A percentile compares a stretch with the other conserved stretches of the same genome.
These are phyloP conservation scores for Drosophila quinaria DNA, from an alignment of 2,888 invertebrate species.

Conservation along the genomic window DNA sequence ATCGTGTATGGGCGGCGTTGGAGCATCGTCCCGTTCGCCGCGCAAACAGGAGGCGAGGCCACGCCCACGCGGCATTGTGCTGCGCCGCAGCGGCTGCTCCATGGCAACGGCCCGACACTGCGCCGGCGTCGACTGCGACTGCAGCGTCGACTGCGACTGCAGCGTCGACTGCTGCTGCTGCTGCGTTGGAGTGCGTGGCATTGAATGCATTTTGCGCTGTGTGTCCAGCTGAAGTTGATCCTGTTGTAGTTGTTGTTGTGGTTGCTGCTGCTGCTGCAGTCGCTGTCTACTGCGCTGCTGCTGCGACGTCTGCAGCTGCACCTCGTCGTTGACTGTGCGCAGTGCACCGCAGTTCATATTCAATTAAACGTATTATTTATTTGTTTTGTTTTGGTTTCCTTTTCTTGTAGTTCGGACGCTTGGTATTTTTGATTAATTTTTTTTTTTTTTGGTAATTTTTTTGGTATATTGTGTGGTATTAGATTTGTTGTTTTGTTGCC, in stretches of 20 bases:
- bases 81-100: slow-evolving; percentile 77
- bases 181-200: slow-evolving; percentile 64
- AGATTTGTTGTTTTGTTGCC: slow-evolving; percentile 15
- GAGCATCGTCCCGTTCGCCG: slow-evolving; percentile 85
- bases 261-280: slow-evolving; percentile 28
- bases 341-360: slow-evolving; percentile 85
- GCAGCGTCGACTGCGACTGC: slow-evolving; percentile 19
- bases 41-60: slow-evolving; percentile 85
- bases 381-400: slow-evolving; percentile 11
- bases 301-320: slow-evolving; percentile 57
- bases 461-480: slow-evolving; percentile 48
- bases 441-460: slow-evolving; percentile 49
- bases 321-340: slow-evolving; percentile 81
- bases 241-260: slow-evolving; percentile 31
- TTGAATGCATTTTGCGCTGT: slow-evolving; percentile 67
- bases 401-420: slow-evolving; percentile 23
- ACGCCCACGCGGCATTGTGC: slow-evolving; percentile 85
- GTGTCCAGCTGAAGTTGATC: slow-evolving; percentile 38
- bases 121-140: slow-evolving; percentile 33
- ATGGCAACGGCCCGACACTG: slow-evolving; percentile 51
- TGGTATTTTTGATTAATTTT: slow-evolving; percentile 8
- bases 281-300: slow-evolving; percentile 39
- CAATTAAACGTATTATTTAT: not conserved
- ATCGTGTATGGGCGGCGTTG: slow-evolving; percentile 73
- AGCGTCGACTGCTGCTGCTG: slow-evolving; percentile 17